A percentile compares a stretch with the other conserved stretches of the same genome.
Conservation (phyloP, 2,888 invertebrate genomes). For the Choreutis nemorana region DNA sequence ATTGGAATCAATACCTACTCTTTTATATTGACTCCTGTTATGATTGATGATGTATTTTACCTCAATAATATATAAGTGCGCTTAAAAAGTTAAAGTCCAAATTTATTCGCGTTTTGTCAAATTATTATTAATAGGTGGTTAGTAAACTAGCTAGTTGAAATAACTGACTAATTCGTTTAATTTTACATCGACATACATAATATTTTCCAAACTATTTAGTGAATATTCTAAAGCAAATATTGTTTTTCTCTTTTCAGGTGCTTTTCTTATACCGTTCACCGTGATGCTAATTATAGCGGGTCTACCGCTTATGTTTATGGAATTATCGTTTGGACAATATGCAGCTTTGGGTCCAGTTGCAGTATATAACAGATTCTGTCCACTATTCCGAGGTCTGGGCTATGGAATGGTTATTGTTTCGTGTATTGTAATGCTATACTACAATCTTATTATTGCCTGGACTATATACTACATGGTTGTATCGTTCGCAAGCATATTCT, state of each 20-base stretch:
- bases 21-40: too few species aligned
- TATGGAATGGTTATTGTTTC: constrained; percentile 82
- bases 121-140: too few species aligned
- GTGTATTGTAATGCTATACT: constrained; percentile 77
- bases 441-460: constrained; percentile 81
- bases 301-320: constrained; percentile 84
- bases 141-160: too few species aligned
- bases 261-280: constrained; percentile 85
- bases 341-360: constrained; percentile 81
- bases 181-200: too few species aligned
- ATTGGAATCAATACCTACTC: too few species aligned
- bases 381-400: constrained; percentile 76
- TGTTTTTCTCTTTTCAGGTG: constrained; percentile 59
- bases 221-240: too few species aligned
- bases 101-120: too few species aligned
- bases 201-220: too few species aligned
- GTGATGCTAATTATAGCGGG: constrained; percentile 83
- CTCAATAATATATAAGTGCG: too few species aligned
- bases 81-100: too few species aligned
- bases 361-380: constrained; percentile 81
- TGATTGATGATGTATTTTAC: too few species aligned
- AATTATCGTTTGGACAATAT: constrained; percentile 85
- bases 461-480: constrained; percentile 76
- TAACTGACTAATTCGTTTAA: too few species aligned
- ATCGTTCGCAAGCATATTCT: constrained; percentile 69